Base-by-base conservation (phyloP, 2,113 vertebrate species). In the Maylandia zebra region DNA sequence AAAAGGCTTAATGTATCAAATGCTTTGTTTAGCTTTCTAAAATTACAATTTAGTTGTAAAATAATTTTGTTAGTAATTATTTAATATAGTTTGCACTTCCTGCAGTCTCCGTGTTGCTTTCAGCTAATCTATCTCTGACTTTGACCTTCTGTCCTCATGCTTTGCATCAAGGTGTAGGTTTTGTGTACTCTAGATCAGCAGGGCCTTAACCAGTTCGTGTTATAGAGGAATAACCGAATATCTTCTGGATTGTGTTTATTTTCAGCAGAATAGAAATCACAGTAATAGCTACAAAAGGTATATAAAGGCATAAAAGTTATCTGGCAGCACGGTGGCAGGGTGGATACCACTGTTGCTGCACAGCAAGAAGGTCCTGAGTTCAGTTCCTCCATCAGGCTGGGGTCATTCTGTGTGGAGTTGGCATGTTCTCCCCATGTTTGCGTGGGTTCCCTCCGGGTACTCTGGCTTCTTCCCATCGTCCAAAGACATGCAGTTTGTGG, bases 391-490 rank as follows among this genome's bases (percentile, higher is more conserved):
- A 30, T 30, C 55, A 27, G 55, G 12, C 55, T 0, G 0, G 55
- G 2, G 55, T 27, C 55, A 0, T 57, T 57, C 55, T 57, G 24
- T 57, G 55, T 57, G 55, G 55, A 30, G 55, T 57, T 57, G 5
- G 55, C 24, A 57, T 57, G 55, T 57, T 57, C 55, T 57, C 1
- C 56, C 24, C 3, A 0, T 57, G 56, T 57, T 57, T 57, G 24
- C 0, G 4, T 59, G 4, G 24, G 7, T 57, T 57, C 56, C 56
- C 24, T 57, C 56, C 0, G 0, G 56, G 24, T 57, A 30, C 55
- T 27, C 12, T 8, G 24, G 13, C 56, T 57, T 57, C 7, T 30
- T 57, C 56, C 56, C 56, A 57, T 0, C 0, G 1, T 57, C 13
- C 24, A 57, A 57, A 57, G 7, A 16, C 56, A 57, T 57, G 24